Conservation (phyloP, 2,113 vertebrate genomes). For the Lagopus muta region DNA sequence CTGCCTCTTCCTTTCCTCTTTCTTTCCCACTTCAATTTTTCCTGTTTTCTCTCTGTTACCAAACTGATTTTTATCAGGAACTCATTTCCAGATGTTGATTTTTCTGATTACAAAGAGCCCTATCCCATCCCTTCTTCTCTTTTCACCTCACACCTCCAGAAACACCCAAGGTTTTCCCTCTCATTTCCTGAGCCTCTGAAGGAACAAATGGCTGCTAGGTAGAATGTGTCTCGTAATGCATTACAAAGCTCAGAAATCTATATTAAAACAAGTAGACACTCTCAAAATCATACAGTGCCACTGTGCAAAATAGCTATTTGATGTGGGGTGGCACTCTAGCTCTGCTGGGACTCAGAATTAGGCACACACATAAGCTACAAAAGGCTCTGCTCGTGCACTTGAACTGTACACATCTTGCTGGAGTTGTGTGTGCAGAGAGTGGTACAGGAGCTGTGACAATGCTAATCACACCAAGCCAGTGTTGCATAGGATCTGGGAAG, state of each 20-base stretch:
- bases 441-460: background rate
- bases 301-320: slow-evolving; percentile 24
- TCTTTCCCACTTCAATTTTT: background rate
- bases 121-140: background rate
- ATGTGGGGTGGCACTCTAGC: background rate
- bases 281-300: background rate
- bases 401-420: background rate
- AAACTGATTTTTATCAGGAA: background rate
- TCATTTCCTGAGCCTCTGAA: background rate
- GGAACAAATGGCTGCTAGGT: background rate
- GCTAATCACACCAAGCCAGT: background rate
- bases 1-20: background rate
- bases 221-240: background rate
- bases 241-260: slow-evolving; percentile 23
- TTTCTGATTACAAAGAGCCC: background rate
- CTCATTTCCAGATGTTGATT: background rate
- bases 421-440: background rate
- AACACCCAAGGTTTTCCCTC: rapidly evolving
- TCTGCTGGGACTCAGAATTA: slow-evolving; percentile 17
- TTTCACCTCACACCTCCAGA: background rate
- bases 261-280: background rate
- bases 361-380: background rate
- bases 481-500: slow-evolving; percentile 9
- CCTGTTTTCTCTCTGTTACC: background rate
- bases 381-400: background rate